Percentiles rank a stretch among this genome's conserved stretches.
Conservation (phyloP, 2,888 invertebrate genomes). For the Mechanitis mazaeus region DNA sequence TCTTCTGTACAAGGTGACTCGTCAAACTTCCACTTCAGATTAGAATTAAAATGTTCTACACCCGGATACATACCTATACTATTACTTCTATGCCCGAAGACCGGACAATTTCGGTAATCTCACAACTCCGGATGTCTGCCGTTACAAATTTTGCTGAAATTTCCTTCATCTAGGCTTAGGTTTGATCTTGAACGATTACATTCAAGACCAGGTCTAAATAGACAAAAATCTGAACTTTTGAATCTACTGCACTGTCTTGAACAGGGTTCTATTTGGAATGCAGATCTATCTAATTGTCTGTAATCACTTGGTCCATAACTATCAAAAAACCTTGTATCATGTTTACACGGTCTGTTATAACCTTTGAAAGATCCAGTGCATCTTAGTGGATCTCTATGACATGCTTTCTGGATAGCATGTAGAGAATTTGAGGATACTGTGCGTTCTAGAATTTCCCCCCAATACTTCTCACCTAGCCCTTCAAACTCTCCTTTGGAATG, state of each 20-base stretch:
- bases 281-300: conserved; percentile 63
- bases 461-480: conserved; percentile 82
- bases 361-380: conserved; percentile 71
- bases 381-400: conserved; percentile 61
- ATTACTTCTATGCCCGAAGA: conserved; percentile 74
- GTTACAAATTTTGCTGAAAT: conserved; percentile 68
- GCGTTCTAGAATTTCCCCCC: conserved; percentile 87
- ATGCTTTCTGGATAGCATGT: conserved; percentile 80
- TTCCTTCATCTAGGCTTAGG: conserved; percentile 68
- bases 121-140: conserved; percentile 73
- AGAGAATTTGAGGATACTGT: conserved; percentile 86
- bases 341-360: conserved; percentile 61
- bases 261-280: conserved; percentile 71
- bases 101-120: conserved; percentile 73
- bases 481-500: conserved; percentile 78
- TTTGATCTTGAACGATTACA: conserved; percentile 70
- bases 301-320: conserved; percentile 63
- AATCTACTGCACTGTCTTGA: conserved; percentile 62
- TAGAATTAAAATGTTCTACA: conserved; percentile 70
- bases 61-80: conserved; percentile 69
- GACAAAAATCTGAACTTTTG: conserved; percentile 68
- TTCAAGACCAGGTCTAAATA: conserved; percentile 66
- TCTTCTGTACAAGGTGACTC: conserved; percentile 56
- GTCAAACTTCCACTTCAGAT: conserved; percentile 71
- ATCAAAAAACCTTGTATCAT: conserved; percentile 66